Conservation (phyloP, 1,140 invertebrate genomes). For the Octopus bimaculoides region DNA sequence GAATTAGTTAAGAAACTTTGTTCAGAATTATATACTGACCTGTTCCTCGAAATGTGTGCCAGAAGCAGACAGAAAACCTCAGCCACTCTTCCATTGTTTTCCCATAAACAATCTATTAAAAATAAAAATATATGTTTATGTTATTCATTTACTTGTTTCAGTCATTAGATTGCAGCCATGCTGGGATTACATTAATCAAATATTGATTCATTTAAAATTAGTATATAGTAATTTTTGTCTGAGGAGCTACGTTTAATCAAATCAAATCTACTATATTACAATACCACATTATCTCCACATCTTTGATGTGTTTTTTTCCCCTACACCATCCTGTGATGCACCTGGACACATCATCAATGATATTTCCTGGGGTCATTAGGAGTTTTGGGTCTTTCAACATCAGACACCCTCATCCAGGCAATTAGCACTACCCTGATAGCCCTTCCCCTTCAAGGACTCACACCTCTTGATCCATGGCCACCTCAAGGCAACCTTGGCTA, state of each 20-base stretch:
- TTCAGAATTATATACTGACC: constrained; percentile 37
- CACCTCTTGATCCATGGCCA: no score
- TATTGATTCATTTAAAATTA: not conserved
- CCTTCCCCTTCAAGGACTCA: no score
- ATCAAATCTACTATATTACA: not conserved
- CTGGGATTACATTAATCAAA: no score
- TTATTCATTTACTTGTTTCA: not conserved
- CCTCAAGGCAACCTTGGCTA: no score
- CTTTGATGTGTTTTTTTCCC: no score
- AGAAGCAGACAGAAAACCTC: constrained; percentile 64
- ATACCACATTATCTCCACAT: not conserved
- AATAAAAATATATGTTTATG: not conserved
- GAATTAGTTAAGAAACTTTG: no score
- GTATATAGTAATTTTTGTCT: not conserved
- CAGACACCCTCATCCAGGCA: no score
- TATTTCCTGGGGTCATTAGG: no score
- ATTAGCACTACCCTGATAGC: no score
- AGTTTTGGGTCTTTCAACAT: no score
- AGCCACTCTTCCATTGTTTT: constrained; percentile 69
- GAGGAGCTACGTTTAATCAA: not conserved
- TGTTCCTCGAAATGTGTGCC: constrained; percentile 60
- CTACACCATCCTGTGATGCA: no score
- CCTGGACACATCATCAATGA: no score
- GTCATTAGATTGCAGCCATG: not conserved
- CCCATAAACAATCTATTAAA: constrained; percentile 51